Evolutionary conservation across 1,140 invertebrate species (phyloP), one percentile per base, ranked within the genome.

Genomic region (Bombus vancouverensis): DNA sequence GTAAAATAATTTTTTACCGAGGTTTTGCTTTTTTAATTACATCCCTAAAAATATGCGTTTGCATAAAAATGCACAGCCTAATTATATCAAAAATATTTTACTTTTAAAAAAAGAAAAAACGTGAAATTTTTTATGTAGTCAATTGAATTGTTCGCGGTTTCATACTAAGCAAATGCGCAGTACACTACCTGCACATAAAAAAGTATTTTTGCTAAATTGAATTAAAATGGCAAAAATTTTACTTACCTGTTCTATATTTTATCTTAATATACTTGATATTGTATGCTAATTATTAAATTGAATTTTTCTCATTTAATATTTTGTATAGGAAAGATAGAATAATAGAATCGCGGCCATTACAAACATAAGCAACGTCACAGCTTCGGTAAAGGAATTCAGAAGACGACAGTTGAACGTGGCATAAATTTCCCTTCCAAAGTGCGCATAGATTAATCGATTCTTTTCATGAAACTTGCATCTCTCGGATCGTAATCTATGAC

Each of bases 381-480:
- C 44, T 70, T 80, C 70, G 9, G 74, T 72, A 73, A 85, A 87
- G 44, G 75, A 78, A 84, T 79, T 84, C 57, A 65, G 75, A 70
- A 66, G 59, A 70, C 75, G 68, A 84, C 59, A 79, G 81, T 85
- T 42, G 44, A 80, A 87, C 86, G 86, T 87, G 86, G 81, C 76
- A 80, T 37, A 12, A 70, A 83, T 75, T 53, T 22, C 53, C 47
- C 15, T 78, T 73, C 57, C 44, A 8, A 44, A 79, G 75, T 79
- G 70, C 28, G 57, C 22, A 10, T 42, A 8, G 32, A 75, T 84
- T 34, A 66, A 39, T n/a, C 57, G 34, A 18, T 71, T 80, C 39
- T 28, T 25, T 57, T 47, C 18, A 25, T 32, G 22, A 62, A 74
- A 72, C 22, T 66, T 39, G 68, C 39, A 66, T 80, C 66, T 57